Conservation (phyloP, 2,888 invertebrate genomes). For the Helicoverpa assulta region DNA sequence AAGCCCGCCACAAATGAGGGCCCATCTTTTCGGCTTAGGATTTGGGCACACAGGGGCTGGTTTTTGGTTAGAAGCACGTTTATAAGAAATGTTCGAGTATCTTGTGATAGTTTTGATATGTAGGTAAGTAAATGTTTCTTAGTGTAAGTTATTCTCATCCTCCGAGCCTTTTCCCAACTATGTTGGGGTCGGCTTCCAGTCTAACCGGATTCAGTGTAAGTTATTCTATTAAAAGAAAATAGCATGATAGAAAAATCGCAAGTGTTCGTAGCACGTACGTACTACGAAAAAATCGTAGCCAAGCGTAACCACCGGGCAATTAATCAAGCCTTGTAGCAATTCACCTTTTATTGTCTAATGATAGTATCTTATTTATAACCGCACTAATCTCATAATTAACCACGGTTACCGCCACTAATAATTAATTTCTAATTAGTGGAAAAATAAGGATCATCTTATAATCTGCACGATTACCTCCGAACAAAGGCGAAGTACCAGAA, state of each 20-base stretch:
- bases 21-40: conserved; percentile 84
- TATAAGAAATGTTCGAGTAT: background rate
- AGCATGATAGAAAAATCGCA: background rate
- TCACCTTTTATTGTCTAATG: conserved; percentile 34
- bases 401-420: conserved; percentile 21
- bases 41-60: conserved; percentile 65
- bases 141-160: too few species aligned
- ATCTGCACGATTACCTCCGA: conserved; percentile 36
- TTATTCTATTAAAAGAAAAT: too few species aligned
- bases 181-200: too few species aligned
- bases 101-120: background rate
- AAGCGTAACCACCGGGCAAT: conserved; percentile 13
- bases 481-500: conserved; percentile 45
- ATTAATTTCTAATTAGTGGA: conserved; percentile 51
- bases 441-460: conserved; percentile 38
- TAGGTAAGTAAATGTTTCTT: background rate
- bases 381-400: conserved; percentile 38
- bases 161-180: too few species aligned
- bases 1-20: conserved; percentile 88
- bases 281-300: background rate
- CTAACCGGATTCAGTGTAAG: too few species aligned
- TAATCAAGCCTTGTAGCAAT: conserved; percentile 22
- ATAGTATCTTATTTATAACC: conserved; percentile 29
- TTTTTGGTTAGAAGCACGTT: background rate
- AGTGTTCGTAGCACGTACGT: conserved; percentile 6